Percentiles rank a stretch among this genome's conserved stretches.
Conservation (phyloP, 2,113 vertebrate species). For the Bagarius yarrelli region DNA sequence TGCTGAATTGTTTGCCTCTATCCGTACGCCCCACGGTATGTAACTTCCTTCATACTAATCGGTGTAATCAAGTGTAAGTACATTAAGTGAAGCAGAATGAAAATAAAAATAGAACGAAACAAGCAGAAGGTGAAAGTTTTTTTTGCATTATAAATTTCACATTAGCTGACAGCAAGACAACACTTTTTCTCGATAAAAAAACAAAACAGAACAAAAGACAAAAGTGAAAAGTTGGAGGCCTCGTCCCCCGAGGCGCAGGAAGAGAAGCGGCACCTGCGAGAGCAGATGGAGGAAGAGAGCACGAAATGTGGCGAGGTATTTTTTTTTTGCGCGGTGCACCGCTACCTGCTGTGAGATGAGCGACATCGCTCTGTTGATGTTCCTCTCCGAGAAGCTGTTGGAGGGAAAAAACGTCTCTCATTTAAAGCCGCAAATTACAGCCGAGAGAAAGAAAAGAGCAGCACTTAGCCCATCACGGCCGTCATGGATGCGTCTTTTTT, state of each 20-base stretch:
- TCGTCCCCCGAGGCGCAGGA: constrained; percentile 73
- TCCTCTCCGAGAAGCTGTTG: constrained; percentile 66
- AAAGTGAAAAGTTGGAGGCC: constrained; percentile 72
- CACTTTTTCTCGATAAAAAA: constrained; percentile 45
- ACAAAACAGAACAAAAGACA: constrained; percentile 65
- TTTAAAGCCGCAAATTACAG: constrained; percentile 69
- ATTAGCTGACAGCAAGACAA: constrained; percentile 51
- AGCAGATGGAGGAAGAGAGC: constrained; percentile 79
- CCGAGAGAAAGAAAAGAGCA: constrained; percentile 52
- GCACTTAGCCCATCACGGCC: constrained; percentile 64
- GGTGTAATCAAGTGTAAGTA: neutral
- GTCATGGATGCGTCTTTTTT: constrained; percentile 50
- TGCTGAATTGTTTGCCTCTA: neutral
- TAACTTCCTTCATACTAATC: neutral
- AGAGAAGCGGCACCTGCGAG: constrained; percentile 78
- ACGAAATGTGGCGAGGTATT: constrained; percentile 74
- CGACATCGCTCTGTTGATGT: constrained; percentile 69
- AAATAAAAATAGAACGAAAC: neutral
- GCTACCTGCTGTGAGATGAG: constrained; percentile 78
- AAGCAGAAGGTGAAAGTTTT: neutral
- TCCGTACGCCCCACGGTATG: no score
- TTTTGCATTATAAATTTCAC: constrained; percentile 30
- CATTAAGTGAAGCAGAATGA: neutral
- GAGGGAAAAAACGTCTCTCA: constrained; percentile 66
- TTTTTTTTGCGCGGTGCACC: constrained; percentile 65